Evolutionary conservation across 1,140 invertebrate species (phyloP).

Genomic region (Pemphigus obesinymphae): DNA sequence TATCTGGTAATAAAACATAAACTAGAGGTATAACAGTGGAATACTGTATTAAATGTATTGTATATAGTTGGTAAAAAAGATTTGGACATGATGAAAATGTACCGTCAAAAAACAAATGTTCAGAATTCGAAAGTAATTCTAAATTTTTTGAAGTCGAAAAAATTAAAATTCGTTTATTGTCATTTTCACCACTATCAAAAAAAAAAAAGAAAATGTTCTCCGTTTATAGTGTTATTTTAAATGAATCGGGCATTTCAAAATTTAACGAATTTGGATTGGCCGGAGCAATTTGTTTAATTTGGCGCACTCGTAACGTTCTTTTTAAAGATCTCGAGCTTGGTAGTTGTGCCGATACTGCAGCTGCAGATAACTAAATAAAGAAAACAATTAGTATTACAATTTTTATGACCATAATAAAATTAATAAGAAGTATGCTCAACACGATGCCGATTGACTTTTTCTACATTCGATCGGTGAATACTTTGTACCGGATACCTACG

Average conservation of each 20-base stretch:
- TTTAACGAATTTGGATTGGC: not conserved
- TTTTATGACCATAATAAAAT: no score
- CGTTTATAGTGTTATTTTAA: not conserved
- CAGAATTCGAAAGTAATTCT: not conserved
- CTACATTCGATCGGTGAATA: no score
- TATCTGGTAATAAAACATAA: no score
- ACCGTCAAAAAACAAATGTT: not conserved
- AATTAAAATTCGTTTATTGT: not conserved
- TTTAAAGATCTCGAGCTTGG: not conserved
- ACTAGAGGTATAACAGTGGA: no score
- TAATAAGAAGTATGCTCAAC: no score
- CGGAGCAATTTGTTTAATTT: no score
- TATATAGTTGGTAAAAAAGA: no score
- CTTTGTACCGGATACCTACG: no score
- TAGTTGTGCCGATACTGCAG: not conserved
- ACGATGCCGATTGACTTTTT: no score
- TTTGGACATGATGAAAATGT: not conserved
- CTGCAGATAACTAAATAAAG: no score
- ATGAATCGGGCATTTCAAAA: not conserved
- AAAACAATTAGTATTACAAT: no score
- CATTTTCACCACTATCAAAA: not conserved
- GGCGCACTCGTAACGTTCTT: not conserved
- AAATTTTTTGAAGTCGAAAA: not conserved
- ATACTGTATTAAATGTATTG: no score
- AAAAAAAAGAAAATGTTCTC: not conserved